Evolutionary conservation across 2,113 vertebrate genomes (phyloP), one percentile per base, ranked within the genome.

Genomic region (Halcyon senegalensis): DNA sequence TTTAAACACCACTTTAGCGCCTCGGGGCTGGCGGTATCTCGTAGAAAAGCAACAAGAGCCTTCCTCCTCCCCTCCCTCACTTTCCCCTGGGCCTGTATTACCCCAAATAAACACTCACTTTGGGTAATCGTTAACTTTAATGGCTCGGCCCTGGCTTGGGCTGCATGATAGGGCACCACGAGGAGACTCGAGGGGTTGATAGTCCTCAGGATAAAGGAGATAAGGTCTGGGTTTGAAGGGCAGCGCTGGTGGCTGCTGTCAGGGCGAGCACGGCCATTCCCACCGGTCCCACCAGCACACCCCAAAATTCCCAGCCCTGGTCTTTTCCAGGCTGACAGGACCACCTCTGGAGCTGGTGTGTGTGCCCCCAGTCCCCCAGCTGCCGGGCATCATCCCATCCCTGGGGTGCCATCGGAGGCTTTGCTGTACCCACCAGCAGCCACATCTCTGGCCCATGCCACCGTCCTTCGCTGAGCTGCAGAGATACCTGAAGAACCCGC

Each of bases 51-150:
- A 25, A 82, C 41, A 5, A 55, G 72, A 64, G 35, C 91, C 56
- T 74, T 84, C 86, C 85, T 64, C 58, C 74, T 56, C 63, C 66
- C 68, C 59, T 44, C 68, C 87, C 93, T 94, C 94, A 93, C 96
- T 95, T 97, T 95, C 87, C 90, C 95, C 63, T 13, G 16, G 46
- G 85, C 21, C 92, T 86, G 84, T 91, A 97, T 97, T 91, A 94
- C 89, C 96, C 97, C 97, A 96, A 96, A 94, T 87, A 95, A 97
- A 95, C 92, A 95, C 91, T 81, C 48, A 33, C 79, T 86, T 37
- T 11, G 89, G 94, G 67, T 97, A 97, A 97, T 96, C 9, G 89
- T 97, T 97, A 97, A 97, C 97, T 87, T 94, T 91, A 97, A 96
- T 96, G 89, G 94, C 95, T 51, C 35, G 1, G 93, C 11, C 35